Conservation (phyloP, 2,888 invertebrate species). For the Chrysolina haemoptera region DNA sequence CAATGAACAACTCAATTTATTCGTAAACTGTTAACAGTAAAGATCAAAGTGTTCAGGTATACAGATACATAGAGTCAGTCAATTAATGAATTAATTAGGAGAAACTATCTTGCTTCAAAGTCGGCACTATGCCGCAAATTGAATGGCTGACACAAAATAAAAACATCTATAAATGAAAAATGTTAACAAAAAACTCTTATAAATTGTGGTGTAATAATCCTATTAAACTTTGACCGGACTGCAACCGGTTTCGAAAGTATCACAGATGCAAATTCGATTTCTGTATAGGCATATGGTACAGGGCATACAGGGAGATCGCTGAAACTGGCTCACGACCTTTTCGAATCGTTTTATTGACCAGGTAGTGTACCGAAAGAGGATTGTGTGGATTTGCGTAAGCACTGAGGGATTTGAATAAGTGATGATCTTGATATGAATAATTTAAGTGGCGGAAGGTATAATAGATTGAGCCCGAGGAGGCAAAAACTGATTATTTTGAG, state of each 20-base stretch:
- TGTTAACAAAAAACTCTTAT: constrained; percentile 30
- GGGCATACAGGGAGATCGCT: constrained; percentile 19
- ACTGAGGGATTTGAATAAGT: not conserved
- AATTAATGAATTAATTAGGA: not conserved
- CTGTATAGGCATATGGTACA: constrained; percentile 35
- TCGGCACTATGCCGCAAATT: not conserved
- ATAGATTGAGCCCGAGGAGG: not conserved
- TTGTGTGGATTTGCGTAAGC: constrained; percentile 3
- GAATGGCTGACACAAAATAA: constrained; percentile 22
- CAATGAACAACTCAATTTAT: too few relatives aligned
- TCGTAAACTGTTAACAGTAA: too few relatives aligned
- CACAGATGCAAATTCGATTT: constrained; percentile 46
- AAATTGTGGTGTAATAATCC: constrained; percentile 39
- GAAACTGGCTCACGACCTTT: constrained; percentile 26
- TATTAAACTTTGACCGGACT: constrained; percentile 44
- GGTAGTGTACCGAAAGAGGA: not conserved
- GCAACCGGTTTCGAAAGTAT: constrained; percentile 48
- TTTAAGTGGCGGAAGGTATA: not conserved
- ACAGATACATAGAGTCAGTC: too few relatives aligned
- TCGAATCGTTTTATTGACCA: constrained; percentile 6
- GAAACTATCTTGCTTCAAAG: constrained; percentile 16
- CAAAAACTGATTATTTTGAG: constrained; percentile 6
- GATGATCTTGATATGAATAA: constrained; percentile 13
- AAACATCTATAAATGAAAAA: constrained; percentile 30
- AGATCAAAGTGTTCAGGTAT: too few relatives aligned